Percentiles rank a stretch among this genome's conserved stretches.
phyloP scores from a whole-genome alignment of 2,888 invertebrate genomes.

The Hartigia nigra region DNA sequence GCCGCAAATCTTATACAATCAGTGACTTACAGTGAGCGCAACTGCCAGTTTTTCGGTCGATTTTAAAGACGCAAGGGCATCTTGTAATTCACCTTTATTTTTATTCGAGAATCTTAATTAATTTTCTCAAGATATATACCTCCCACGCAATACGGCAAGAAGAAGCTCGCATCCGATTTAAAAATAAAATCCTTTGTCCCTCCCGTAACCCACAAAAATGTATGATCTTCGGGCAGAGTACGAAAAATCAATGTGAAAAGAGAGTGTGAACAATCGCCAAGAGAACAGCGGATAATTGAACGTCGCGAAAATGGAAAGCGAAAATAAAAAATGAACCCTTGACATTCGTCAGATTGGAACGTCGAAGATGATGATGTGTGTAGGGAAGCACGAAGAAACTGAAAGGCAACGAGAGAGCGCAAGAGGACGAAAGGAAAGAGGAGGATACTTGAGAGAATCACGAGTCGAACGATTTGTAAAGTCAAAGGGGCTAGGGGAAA shows the following conservation, averaged over 20 bases:
- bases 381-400: not conserved
- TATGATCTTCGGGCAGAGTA: not conserved
- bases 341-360: not conserved
- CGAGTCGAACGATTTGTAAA: not conserved
- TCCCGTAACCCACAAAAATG: not conserved
- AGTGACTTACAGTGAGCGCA: too few species aligned
- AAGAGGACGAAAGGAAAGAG: not conserved
- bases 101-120: not conserved
- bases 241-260: not conserved
- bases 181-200: not conserved
- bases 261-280: not conserved
- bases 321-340: not conserved
- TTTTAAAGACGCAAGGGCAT: not conserved
- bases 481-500: not conserved
- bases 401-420: not conserved
- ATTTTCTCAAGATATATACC: not conserved
- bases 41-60: too few species aligned
- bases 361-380: not conserved
- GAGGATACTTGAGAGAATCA: not conserved
- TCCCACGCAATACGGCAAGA: too few species aligned
- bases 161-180: not conserved
- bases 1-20: not conserved
- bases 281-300: not conserved
- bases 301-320: not conserved
- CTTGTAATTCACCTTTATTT: too few species aligned